phyloP scores from a whole-genome alignment of 2,797 vertebrate genomes.

The Dendrocincla tyrannina region DNA sequence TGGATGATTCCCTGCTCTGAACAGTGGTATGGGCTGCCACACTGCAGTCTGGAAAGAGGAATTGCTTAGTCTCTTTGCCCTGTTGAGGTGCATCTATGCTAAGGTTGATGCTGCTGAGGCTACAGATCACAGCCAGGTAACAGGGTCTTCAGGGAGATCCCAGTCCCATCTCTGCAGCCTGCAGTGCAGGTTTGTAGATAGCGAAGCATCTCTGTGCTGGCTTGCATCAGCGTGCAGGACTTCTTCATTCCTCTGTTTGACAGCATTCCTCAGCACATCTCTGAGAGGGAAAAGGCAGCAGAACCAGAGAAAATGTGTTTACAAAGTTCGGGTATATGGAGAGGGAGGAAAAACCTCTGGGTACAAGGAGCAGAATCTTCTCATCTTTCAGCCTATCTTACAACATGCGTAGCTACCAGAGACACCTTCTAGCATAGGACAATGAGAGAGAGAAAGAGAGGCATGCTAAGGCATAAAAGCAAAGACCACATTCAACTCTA shows the following conservation, averaged over 20 bases:
- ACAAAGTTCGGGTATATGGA: not conserved
- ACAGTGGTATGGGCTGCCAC: not conserved
- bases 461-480: not conserved
- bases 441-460: not conserved
- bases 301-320: not conserved
- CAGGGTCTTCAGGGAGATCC: not conserved
- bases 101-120: not conserved
- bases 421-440: not conserved
- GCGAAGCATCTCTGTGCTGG: not conserved
- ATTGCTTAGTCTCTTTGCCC: not conserved
- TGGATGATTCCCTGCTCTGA: not conserved
- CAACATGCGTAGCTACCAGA: accelerated
- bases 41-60: not conserved
- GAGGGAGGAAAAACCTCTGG: not conserved
- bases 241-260: not conserved
- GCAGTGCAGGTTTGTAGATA: not conserved
- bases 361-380: not conserved
- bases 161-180: not conserved
- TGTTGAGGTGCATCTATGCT: not conserved
- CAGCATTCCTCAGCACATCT: not conserved
- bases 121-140: not conserved
- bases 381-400: not conserved
- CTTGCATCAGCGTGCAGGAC: not conserved
- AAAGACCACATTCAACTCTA: not conserved
- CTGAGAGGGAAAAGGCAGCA: not conserved